Conservation (phyloP, 2,113 vertebrate species). For the Geococcyx californianus region DNA sequence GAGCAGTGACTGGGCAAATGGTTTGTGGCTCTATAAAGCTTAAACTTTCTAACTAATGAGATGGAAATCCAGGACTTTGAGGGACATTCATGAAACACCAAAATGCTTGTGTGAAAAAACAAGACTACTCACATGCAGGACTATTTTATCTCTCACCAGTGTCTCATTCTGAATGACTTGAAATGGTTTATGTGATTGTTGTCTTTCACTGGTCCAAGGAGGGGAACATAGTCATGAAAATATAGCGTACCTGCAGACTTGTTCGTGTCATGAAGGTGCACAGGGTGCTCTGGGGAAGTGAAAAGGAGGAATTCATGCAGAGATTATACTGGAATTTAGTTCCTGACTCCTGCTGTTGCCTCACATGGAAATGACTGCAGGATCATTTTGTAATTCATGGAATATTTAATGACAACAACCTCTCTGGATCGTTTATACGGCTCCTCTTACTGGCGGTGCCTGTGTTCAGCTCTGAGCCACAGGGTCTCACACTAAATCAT, state of each 20-base stretch:
- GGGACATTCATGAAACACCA: not conserved
- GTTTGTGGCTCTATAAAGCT: not conserved
- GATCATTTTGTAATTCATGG: conserved; percentile 3
- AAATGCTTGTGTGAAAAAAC: not conserved
- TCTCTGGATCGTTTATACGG: conserved; percentile 1
- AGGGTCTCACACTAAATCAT: not conserved
- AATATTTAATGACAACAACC: conserved; percentile 24
- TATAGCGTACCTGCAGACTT: not conserved
- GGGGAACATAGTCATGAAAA: not conserved
- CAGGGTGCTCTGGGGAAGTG: not conserved
- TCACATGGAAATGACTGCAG: not conserved
- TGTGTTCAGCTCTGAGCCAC: not conserved
- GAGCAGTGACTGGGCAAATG: not conserved
- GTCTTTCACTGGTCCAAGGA: not conserved
- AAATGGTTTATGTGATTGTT: not conserved
- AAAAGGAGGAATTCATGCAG: not conserved
- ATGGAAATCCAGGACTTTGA: not conserved
- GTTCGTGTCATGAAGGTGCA: not conserved
- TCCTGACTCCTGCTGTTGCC: conserved; percentile 2
- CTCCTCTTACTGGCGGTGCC: not conserved
- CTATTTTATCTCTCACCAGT: not conserved
- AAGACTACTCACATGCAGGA: not conserved
- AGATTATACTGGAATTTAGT: not conserved
- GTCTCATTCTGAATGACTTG: not conserved
- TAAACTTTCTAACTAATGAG: not conserved